Base-by-base conservation (phyloP, 1,140 invertebrate species). In the Tigriopus japonicus region DNA sequence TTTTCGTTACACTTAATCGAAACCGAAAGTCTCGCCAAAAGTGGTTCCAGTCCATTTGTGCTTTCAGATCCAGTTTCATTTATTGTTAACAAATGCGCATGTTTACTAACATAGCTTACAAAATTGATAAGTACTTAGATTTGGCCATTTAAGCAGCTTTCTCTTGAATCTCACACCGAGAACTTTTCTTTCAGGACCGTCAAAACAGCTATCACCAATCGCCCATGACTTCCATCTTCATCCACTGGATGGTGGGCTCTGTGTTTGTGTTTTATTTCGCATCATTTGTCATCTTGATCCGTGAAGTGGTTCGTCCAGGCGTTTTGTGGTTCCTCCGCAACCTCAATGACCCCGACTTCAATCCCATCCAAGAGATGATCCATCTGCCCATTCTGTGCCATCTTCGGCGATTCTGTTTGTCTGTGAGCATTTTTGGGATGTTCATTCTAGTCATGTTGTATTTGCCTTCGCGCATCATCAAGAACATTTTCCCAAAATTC, bases 191-290 rank as follows among this genome's bases (percentile, higher is more conserved):
- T 53, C 70, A 76, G 63, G 76, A 78, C 60, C 69, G 94, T 49
- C 84, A 94, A 71, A 78, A 81, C 0, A 88, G 85, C 62, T 93
- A 98, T 65, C 80, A 82, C 63, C 76, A 82, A 0, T 85, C 89
- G 0, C 94, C 95, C 0, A 90, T 90, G 45, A 96, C 93, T 0
- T 93, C 88, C 0, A 89, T 97, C 78, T 98, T 98, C 68, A 85
- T 98, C 55, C 94, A 98, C 72, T 98, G 95, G 95, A 78, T 98
- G 10, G 86, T 94, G n/a, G 94, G 94, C 56, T 97, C 98, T 91
- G 84, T 98, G 1, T 98, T 96, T 71, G 91, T 98, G 14, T 98
- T 98, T 72, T 98, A 99, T 73, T 98, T 98, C 70, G 95, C 94
- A 9, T 96, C 92, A 0, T 98, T 98, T 69, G 89, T 98, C 42